Evolutionary conservation across 2,888 invertebrate genomes (phyloP), one percentile per base, ranked within the genome.

Genomic region (Serrognathus titanus): DNA sequence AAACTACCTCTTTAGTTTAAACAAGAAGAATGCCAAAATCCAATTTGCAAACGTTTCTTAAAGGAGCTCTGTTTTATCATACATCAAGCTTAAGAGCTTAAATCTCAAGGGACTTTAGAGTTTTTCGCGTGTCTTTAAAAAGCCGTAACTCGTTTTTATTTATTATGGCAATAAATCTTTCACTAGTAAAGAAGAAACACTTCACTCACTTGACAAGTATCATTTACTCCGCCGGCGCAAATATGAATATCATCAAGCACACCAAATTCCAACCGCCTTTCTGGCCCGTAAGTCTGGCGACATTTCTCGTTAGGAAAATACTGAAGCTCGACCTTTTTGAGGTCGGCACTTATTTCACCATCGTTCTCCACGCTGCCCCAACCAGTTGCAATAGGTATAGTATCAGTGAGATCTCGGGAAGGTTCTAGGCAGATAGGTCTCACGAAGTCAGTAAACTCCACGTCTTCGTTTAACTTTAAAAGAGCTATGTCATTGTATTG

Each of bases 401-500:
- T 41, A 11, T 51, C 51, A 0, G 65, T 51, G 3, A 69, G 47
- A 1, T 55, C 38, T n/a, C 51, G 57, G 1, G 63, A 61, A 2
- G 67, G 58, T 11, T 71, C 64, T 9, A 81, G 64, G 65, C 82
- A 82, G 20, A 80, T 79, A 0, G 82, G 82, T 54, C 77, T 60
- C 31, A 79, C 70, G 52, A 66, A 69, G 9, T 68, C 65, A 31
- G 75, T 66, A 53, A 81, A 78, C 4, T 47, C 43, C 0, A 78
- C 79, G 2, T 61, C 55, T 5, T 63, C 61, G 20, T 77, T 73
- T 38, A 82, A 62, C 63, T 74, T 71, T 1, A 83, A 55, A 1
- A 83, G 70, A 9, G 79, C 82, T 35, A 83, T 80, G 55, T 83
- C 83, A 61, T 82, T 75, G 63, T 83, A 83, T 52, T 75, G 70